Evolutionary conservation across 2,888 invertebrate genomes (phyloP), one percentile per base, ranked within the genome.

Genomic region (Leptothorax acervorum): DNA sequence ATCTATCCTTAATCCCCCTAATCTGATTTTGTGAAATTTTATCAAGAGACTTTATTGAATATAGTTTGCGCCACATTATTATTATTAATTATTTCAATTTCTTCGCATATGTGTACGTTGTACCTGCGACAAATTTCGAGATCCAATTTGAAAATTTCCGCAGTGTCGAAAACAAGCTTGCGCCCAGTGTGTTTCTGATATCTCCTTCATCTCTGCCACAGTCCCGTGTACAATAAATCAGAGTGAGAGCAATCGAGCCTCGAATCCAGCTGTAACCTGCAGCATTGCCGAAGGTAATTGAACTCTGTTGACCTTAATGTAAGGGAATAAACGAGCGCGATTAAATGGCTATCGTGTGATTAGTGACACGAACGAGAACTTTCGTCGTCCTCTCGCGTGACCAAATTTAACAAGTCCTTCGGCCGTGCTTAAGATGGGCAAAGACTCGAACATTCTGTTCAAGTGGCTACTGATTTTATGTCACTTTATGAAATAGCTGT

Each of bases 291-390:
- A 88, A 90, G 92, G 90, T 90, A 92, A 91, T 92, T 93, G 90
- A 92, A 91, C 92, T 90, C 89, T 83, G 86, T 92, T 92, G 91
- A 93, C 91, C 92, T 91, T 91, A 92, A 92, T 91, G 88, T 88
- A 86, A 68, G 87, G 82, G 86, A 88, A 89, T 86, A 85, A 87
- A 87, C 73, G 85, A 85, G 84, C 66, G 82, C 65, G 84, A 79
- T 84, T 70, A 85, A 83, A 73, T 71, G 66, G 83, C 82, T 62
- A 63, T 62, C 53, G 85, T 68, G 82, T 82, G 23, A 23, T 23
- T 23, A 23, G 23, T 23, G 84, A 84, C 73, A 81, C 65, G 65
- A 84, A 84, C 35, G 75, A 75, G 82, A 57, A 57, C 70, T 63
- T 84, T 76, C 68, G 9, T 31, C 62, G 63, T 51, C 5, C 28